Evolutionary conservation across 2,888 invertebrate genomes (phyloP), one percentile per base, ranked within the genome.

Genomic region (Allolobophora icterica): DNA sequence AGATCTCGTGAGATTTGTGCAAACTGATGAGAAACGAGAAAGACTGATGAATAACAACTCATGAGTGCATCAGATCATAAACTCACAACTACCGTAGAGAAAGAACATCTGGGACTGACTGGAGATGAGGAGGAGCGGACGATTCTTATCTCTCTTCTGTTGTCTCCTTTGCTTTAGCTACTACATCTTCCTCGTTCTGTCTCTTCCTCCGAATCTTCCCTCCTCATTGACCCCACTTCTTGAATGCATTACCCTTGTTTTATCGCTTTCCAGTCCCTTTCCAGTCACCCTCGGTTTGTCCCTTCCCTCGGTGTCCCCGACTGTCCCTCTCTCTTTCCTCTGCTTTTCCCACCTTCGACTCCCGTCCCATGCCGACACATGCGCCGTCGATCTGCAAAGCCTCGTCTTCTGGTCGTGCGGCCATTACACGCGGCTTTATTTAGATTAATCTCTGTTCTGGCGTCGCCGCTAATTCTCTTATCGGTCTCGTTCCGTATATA

Each of bases 341-440:
- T 35, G 34, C 38, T 24, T 87, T 19, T 38, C 24, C 87, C 38
- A 24, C 87, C 87, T 87, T 19, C 24, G 3, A n/a, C 19, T 17
- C 17, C 13, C 24, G 17, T 34, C 38, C 24, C n/a, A 15, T 87
- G 6, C 38, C 87, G 17, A 5, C 24, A 11, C 21, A 17, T 11
- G 35, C n/a, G 34, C 30, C 38, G 87, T 87, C 35, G 21, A 38
- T 87, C 87, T 87, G 71, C 71, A 71, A 71, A 71, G 15, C 71
- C 30, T 71, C 71, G 71, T 71, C 71, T 71, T 71, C 71, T 71
- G 71, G 71, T 71, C 52, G 17, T 71, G 30, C n/a, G 71, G 71
- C 71, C 71, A 71, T 71, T 71, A 71, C 71, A 71, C 71, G 71
- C 71, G 71, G 71, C n/a, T 71, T 71, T 71, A 71, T 71, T 71